Base-by-base conservation (phyloP, 1,140 invertebrate species). In the Bradynema listronoti region DNA sequence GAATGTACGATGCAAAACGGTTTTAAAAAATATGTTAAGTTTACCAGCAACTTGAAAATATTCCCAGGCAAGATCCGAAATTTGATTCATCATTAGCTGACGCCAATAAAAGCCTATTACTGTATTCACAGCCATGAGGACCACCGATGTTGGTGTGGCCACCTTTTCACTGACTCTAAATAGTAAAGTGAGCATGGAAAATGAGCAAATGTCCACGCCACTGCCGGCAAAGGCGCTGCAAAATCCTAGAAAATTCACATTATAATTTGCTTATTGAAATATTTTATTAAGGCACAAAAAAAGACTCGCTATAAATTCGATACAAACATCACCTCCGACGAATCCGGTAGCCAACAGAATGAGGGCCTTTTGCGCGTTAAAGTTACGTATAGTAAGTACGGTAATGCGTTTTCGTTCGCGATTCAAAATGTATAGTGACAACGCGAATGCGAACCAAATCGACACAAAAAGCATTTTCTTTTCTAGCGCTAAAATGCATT, bases 381-480 rank as follows among this genome's bases (percentile, higher is more conserved):
- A 65, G 11, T 63, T 43, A 36, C 29, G 58, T 36, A 75, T 75
- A 22, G 46, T 49, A 29, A 47, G 29, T 53, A 58, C 72, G 29
- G 69, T 72, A 16, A 41, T 56, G 1, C 73, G 49, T 54, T 75
- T 77, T 29, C 59, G 54, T 56, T 75, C 56, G 7, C 25, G 39
- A 45, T 77, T 75, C 30, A 75, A 51, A 7, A 77, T 43, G 34
- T 71, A 69, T 1, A 75, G 54, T 4, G 68, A 66, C 34, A 74
- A 61, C 7, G 73, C 74, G 56, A 75, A 75, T 6, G 73, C 57
- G 42, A 69, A 73, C 68, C 73, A 75, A 27, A 74, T 72, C 3
- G 63, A 65, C 16, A 75, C 73, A 52, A 75, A 75, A 19, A 69
- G 33, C 69, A 77, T 75, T 50, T 75, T 24, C 19, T 50, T 50